Percentiles rank a stretch among this genome's conserved stretches.
Conservation (phyloP, 2,113 vertebrate species). For the Nansenia antarctica region DNA sequence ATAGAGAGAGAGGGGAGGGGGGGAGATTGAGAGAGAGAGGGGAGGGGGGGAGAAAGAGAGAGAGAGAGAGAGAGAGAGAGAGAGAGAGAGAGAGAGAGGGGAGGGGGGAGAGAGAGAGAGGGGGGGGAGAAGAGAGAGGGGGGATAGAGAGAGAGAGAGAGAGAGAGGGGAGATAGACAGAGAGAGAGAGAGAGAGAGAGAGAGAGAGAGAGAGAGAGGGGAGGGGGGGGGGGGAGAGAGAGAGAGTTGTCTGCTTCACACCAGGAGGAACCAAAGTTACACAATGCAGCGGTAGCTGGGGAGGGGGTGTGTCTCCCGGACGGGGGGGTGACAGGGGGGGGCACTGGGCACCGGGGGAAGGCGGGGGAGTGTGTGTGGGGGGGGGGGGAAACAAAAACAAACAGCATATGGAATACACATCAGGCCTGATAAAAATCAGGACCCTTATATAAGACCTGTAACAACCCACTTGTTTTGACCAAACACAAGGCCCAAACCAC, state of each 20-base stretch:
- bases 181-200: slow-evolving; percentile 5
- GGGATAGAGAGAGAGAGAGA: no score
- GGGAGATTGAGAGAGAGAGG: slow-evolving; percentile 4
- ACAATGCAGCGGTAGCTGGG: background rate
- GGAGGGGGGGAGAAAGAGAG: no score
- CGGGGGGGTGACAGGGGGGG: background rate
- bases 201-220: background rate
- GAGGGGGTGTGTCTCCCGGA: background rate
- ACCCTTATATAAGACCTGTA: slow-evolving; percentile 60
- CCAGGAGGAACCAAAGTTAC: background rate
- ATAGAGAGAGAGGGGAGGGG: slow-evolving; percentile 6
- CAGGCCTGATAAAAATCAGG: slow-evolving; percentile 65
- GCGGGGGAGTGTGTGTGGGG: background rate
- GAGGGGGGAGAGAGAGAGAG: background rate
- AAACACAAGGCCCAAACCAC: slow-evolving; percentile 40
- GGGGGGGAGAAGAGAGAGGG: background rate
- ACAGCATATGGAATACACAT: slow-evolving; percentile 66
- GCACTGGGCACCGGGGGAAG: no score
- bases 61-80: background rate
- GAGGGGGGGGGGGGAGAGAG: background rate
- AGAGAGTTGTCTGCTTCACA: background rate
- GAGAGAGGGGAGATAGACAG: background rate
- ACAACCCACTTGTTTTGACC: slow-evolving; percentile 63
- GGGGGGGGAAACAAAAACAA: slow-evolving; percentile 31
- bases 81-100: slow-evolving; percentile 6